Conservation (phyloP, 2,113 vertebrate genomes). For the Sisor rabdophorus region DNA sequence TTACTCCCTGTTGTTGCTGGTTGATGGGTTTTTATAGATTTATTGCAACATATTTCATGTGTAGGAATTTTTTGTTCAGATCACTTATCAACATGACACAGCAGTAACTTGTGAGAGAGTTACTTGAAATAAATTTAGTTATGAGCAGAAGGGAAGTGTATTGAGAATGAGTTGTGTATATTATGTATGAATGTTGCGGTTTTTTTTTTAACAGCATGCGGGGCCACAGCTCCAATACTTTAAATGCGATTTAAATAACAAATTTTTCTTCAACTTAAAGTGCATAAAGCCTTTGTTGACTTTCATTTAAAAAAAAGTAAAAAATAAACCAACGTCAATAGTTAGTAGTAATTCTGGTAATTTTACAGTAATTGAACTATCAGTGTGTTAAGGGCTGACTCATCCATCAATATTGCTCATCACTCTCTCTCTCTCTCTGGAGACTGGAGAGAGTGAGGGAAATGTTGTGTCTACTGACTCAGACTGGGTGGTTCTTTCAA, state of each 20-base stretch:
- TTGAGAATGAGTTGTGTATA: no score
- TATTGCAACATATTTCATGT: background rate
- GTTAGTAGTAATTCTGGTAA: background rate
- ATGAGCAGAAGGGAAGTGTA: no score
- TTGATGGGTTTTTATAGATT: constrained; percentile 10
- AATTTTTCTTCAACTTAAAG: no score
- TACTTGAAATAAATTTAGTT: no score
- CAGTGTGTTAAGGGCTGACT: constrained; percentile 9
- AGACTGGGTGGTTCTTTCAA: constrained; percentile 24
- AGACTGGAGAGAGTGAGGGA: constrained; percentile 29
- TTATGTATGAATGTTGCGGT: no score
- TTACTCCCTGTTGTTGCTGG: constrained; percentile 1
- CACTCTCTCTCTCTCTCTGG: constrained; percentile 28
- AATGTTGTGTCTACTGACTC: constrained; percentile 35
- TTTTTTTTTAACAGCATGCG: no score
- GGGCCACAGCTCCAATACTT: no score
- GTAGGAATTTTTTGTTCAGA: background rate
- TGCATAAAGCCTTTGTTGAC: no score
- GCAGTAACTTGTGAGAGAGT: background rate
- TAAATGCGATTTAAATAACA: no score
- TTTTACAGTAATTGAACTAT: background rate
- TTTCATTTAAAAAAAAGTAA: no score
- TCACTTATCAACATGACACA: background rate
- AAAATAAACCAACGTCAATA: background rate
- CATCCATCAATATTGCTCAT: constrained; percentile 11